These are phyloP conservation scores for Pelosia muscerda DNA, from an alignment of 2,888 invertebrate genomes.

Conservation along the genomic window DNA sequence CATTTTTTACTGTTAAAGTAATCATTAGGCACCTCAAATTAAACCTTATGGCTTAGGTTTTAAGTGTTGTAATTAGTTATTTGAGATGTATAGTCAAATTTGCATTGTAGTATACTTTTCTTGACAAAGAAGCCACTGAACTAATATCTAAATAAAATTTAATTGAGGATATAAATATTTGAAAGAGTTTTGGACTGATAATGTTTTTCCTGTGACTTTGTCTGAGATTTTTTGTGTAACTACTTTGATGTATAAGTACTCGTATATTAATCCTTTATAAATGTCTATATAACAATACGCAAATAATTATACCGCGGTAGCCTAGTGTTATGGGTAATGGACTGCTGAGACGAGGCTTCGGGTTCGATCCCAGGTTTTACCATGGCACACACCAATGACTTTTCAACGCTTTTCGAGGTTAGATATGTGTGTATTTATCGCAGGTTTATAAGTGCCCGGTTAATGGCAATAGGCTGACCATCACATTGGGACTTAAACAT, in stretches of 20 bases:
- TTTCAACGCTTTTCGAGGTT: too few relatives aligned
- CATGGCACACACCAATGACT: too few relatives aligned
- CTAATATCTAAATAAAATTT: slow-evolving; percentile 68
- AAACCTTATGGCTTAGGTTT: slow-evolving; percentile 56
- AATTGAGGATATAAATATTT: slow-evolving; percentile 65
- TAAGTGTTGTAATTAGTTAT: slow-evolving; percentile 36
- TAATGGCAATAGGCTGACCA: too few relatives aligned
- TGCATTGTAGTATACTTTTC: slow-evolving; percentile 41
- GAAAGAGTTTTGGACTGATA: slow-evolving; percentile 38
- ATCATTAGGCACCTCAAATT: slow-evolving; percentile 66
- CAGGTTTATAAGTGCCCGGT: too few relatives aligned
- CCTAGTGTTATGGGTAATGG: too few relatives aligned
- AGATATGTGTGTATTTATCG: too few relatives aligned
- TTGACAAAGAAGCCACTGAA: slow-evolving; percentile 45
- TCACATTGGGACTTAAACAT: too few relatives aligned
- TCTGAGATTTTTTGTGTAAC: background rate
- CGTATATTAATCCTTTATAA: background rate
- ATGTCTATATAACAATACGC: too few relatives aligned
- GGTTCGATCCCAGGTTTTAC: too few relatives aligned
- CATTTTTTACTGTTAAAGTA: slow-evolving; percentile 58
- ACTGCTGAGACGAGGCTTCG: too few relatives aligned
- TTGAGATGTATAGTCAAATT: slow-evolving; percentile 26
- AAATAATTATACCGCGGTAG: too few relatives aligned
- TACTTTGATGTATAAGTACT: background rate
- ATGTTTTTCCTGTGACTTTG: slow-evolving; percentile 26